phyloP scores from a whole-genome alignment of 1,140 invertebrate genomes.

The Helicorthomorpha holstii region DNA sequence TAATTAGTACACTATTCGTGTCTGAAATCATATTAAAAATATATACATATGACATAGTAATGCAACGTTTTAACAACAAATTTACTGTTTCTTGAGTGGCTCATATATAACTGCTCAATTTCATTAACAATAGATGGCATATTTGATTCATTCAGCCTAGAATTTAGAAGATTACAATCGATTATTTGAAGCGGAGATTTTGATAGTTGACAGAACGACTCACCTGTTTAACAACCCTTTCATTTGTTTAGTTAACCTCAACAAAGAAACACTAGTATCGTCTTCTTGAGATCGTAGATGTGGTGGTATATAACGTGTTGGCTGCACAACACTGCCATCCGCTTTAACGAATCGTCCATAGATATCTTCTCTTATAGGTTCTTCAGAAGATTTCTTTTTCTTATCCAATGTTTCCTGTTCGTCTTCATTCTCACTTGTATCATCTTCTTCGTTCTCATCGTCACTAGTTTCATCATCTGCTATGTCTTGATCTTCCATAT shows the following conservation, averaged over 20 bases:
- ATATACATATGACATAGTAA: not conserved
- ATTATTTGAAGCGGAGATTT: not conserved
- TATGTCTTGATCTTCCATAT: constrained; percentile 11
- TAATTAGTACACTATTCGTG: constrained; percentile 57
- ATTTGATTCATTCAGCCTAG: constrained; percentile 58
- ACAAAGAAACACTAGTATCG: constrained; percentile 29
- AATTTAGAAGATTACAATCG: not conserved
- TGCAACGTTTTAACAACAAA: constrained; percentile 46
- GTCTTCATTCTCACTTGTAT: constrained; percentile 2
- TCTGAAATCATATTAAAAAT: constrained; percentile 31
- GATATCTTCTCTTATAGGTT: constrained; percentile 62
- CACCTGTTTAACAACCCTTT: constrained; percentile 72
- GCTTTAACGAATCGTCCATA: constrained; percentile 70
- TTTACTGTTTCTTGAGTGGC: constrained; percentile 19
- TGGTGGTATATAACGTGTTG: constrained; percentile 63
- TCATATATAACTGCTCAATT: constrained; percentile 30
- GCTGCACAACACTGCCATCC: constrained; percentile 51
- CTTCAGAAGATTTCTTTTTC: constrained; percentile 5
- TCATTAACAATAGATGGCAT: constrained; percentile 58
- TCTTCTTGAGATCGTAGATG: constrained; percentile 29
- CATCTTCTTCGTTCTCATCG: constrained; percentile 3
- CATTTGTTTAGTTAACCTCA: constrained; percentile 50
- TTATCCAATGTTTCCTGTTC: constrained; percentile 1
- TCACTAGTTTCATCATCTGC: constrained; percentile 1
- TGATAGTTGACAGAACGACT: not conserved